A percentile compares a stretch with the other conserved stretches of the same genome.
Evolutionary conservation across 2,888 invertebrate species (phyloP).

Genomic region (Drosophila paranaensis): DNA sequence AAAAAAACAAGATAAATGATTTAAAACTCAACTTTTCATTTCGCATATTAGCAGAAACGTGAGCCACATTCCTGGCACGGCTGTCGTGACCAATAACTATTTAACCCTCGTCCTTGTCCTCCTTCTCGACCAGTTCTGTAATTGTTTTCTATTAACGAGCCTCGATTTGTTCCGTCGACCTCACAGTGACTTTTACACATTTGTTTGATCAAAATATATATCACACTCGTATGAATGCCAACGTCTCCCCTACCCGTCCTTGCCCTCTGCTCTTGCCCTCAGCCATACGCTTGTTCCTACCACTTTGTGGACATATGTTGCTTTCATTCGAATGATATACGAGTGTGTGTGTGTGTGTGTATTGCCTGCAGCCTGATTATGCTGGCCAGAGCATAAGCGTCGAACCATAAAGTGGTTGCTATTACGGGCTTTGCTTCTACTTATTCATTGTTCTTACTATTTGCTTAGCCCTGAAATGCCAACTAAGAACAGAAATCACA

Average conservation of each 20-base stretch:
- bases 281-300: slow-evolving; percentile 30
- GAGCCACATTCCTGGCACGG: slow-evolving; percentile 45
- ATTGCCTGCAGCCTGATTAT: slow-evolving; percentile 44
- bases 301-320: slow-evolving; percentile 82
- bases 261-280: neutral
- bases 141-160: slow-evolving; percentile 75
- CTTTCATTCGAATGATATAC: slow-evolving; percentile 58
- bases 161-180: slow-evolving; percentile 68
- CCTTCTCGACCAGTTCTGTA: slow-evolving; percentile 35
- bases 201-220: slow-evolving; percentile 57
- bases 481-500: neutral
- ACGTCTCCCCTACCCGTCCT: slow-evolving; percentile 12
- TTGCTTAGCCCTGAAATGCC: slow-evolving; percentile 9
- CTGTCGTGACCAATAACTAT: slow-evolving; percentile 51
- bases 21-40: slow-evolving; percentile 79
- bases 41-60: slow-evolving; percentile 76
- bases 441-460: slow-evolving; percentile 26
- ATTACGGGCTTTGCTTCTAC: slow-evolving; percentile 6
- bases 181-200: slow-evolving; percentile 63
- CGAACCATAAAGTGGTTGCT: slow-evolving; percentile 52
- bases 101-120: slow-evolving; percentile 52
- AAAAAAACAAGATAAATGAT: slow-evolving; percentile 79
- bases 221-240: slow-evolving; percentile 43
- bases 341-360: slow-evolving; percentile 8
- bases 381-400: slow-evolving; percentile 37